Conservation (phyloP, 2,797 vertebrate species). For the Neopelma chrysocephalum region DNA sequence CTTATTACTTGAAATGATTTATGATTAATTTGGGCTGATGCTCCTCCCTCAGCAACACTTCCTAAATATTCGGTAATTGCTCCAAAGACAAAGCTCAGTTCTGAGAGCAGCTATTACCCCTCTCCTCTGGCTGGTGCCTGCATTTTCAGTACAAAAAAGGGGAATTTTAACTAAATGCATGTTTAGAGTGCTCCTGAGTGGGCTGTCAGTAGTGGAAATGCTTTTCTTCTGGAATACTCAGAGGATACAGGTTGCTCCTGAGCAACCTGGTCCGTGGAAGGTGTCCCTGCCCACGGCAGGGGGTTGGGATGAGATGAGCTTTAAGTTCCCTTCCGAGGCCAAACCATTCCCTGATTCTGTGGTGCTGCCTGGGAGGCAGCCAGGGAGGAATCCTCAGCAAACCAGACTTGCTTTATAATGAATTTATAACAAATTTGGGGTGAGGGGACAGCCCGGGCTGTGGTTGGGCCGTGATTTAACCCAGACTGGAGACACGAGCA, state of each 20-base stretch:
- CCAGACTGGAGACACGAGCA: background rate
- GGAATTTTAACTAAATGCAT: background rate
- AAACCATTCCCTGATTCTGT: background rate
- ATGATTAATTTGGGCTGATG: background rate
- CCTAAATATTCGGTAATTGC: background rate
- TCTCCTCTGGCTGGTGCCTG: too few species aligned
- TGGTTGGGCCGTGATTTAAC: background rate
- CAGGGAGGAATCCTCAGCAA: background rate
- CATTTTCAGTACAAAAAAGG: background rate
- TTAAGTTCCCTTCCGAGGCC: background rate
- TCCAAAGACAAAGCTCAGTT: rapidly evolving
- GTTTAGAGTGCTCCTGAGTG: background rate
- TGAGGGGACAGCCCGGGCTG: background rate
- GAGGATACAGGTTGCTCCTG: background rate
- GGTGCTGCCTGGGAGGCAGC: background rate
- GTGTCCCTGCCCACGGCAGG: background rate
- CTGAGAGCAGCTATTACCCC: background rate
- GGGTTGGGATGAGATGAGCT: background rate
- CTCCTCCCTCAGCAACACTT: background rate
- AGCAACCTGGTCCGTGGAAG: background rate
- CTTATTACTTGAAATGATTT: background rate
- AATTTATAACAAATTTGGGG: background rate
- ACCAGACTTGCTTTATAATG: background rate
- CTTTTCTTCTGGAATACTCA: background rate
- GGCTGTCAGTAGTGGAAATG: rapidly evolving